These are phyloP conservation scores for Atractosteus spatula DNA, from an alignment of 2,113 vertebrate genomes.

Conservation along the genomic window DNA sequence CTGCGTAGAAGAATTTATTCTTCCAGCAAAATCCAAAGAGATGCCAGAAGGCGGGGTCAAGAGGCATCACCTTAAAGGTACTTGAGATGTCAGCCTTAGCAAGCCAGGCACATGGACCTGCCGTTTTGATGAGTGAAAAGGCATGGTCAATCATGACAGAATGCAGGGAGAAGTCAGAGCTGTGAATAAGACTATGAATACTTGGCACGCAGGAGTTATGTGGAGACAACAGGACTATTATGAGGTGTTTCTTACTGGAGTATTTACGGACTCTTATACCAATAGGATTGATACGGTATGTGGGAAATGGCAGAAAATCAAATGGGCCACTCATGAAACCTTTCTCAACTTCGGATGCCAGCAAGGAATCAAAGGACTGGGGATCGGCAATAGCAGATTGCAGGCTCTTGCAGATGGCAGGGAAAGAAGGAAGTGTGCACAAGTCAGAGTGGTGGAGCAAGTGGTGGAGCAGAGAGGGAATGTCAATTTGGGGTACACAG, in stretches of 20 bases:
- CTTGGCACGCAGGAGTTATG: too few species aligned
- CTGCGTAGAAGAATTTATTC: neutral
- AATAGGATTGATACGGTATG: neutral
- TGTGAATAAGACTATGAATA: too few species aligned
- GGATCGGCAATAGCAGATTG: neutral
- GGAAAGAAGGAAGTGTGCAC: too few species aligned
- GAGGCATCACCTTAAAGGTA: too few species aligned
- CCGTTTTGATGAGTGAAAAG: neutral
- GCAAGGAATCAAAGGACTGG: too few species aligned
- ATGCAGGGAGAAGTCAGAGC: neutral
- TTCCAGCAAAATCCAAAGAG: neutral
- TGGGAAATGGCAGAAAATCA: too few species aligned
- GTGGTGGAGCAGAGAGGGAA: too few species aligned
- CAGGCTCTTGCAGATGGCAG: neutral
- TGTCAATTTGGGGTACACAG: too few species aligned
- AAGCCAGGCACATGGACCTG: neutral
- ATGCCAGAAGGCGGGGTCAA: neutral
- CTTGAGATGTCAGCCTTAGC: too few species aligned
- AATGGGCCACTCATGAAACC: too few species aligned
- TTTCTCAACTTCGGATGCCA: too few species aligned
- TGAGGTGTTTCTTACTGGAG: neutral
- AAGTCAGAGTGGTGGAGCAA: too few species aligned
- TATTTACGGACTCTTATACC: constrained; percentile 3
- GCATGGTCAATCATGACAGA: neutral
- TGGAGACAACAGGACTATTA: neutral